phyloP scores from a whole-genome alignment of 2,797 vertebrate species.

The Sebastes melanostomus region DNA sequence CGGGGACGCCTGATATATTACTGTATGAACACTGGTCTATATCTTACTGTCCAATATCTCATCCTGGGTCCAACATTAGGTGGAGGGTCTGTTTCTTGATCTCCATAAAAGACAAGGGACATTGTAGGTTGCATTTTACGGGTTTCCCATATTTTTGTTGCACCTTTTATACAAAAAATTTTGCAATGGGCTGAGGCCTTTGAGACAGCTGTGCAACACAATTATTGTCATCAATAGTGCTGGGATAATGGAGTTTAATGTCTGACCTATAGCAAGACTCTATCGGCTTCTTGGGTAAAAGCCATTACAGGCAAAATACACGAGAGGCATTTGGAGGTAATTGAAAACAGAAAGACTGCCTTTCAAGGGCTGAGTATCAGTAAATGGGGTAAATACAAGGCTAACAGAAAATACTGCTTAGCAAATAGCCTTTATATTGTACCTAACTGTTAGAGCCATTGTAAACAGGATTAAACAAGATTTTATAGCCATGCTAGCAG shows the following conservation, averaged over 20 bases:
- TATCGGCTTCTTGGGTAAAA: not conserved
- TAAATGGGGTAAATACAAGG: not conserved
- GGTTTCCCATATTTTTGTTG: not conserved
- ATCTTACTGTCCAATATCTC: slow-evolving; percentile 3
- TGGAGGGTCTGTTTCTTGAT: not conserved
- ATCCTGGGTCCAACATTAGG: not conserved
- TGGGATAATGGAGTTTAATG: slow-evolving; percentile 12
- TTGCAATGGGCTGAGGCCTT: not conserved
- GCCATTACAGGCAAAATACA: slow-evolving; percentile 15
- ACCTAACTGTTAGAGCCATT: not conserved
- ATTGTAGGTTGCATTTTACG: not conserved
- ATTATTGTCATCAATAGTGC: not conserved
- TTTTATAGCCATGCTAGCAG: not conserved
- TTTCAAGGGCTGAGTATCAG: not conserved
- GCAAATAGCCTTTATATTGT: not conserved
- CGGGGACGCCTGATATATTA: slow-evolving; percentile 21
- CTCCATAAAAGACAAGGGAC: not conserved
- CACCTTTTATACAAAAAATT: not conserved
- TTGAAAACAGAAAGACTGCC: slow-evolving; percentile 19
- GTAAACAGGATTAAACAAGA: not conserved
- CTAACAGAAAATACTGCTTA: not conserved
- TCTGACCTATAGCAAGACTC: slow-evolving; percentile 4
- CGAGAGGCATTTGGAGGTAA: slow-evolving; percentile 9
- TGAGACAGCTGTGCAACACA: not conserved
- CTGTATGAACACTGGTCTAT: slow-evolving; percentile 1